phyloP scores from a whole-genome alignment of 37 sponge, comb jelly and placozoan species.

The Beroe forskalii region DNA sequence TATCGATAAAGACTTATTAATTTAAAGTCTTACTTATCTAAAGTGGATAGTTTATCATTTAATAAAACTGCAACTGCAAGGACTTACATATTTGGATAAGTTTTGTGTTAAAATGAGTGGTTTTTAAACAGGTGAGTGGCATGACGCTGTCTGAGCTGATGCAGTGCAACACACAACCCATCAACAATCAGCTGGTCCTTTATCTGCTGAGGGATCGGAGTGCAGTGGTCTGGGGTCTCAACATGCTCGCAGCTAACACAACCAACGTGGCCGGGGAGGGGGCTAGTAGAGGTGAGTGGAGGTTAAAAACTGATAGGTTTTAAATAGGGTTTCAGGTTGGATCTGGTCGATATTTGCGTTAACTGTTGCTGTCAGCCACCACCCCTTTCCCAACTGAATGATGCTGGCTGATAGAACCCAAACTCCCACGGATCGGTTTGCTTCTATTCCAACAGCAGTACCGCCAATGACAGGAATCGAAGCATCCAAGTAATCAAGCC shows the following conservation, averaged over 20 bases:
- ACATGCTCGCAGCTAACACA: slow-evolving; percentile 36
- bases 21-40: too few species aligned
- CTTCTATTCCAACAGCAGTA: not conserved
- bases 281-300: not conserved
- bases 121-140: slow-evolving; percentile 7
- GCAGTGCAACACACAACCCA: not conserved
- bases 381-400: too few species aligned
- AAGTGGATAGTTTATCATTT: not conserved
- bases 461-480: not conserved
- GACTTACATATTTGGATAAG: not conserved
- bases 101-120: not conserved
- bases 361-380: too few species aligned
- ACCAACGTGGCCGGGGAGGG: not conserved
- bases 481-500: slow-evolving; percentile 7
- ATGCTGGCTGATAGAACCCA: too few species aligned
- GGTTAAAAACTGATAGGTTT: too few species aligned
- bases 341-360: too few species aligned
- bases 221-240: slow-evolving; percentile 30
- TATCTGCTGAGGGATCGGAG: not conserved
- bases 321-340: too few species aligned
- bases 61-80: not conserved
- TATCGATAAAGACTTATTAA: too few species aligned
- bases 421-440: too few species aligned
- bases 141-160: slow-evolving; percentile 23
- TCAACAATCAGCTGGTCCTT: slow-evolving; percentile 10